Evolutionary conservation across 1,140 invertebrate genomes (phyloP), one percentile per base, ranked within the genome.

Genomic region (Spodoptera litura): DNA sequence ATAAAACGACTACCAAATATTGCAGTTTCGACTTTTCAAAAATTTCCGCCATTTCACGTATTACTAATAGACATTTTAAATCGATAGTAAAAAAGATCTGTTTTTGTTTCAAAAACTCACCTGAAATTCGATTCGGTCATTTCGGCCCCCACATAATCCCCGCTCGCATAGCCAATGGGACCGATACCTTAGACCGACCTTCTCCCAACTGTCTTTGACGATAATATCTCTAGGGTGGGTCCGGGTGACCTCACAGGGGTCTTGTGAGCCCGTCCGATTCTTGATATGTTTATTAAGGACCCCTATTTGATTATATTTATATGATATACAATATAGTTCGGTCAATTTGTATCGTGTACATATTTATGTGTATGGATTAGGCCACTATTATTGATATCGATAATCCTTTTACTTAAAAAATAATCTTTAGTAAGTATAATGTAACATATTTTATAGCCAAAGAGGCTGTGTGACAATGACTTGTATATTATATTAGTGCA

Each of bases 201-300:
- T 56, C 61, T 53, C 27, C 61, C 61, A 52, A 64, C 74, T 77
- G 74, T 77, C 74, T 77, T 66, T 77, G 61, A 77, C 80, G 78
- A 82, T 85, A 83, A 81, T 77, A 61, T 77, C 74, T 55, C 12
- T 11, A n/a, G 49, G 73, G 62, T 25, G 44, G 72, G 72, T 10
- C 44, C 35, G 72, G 70, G 27, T 27, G 59, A 62, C 72, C 59
- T 35, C 72, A 75, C 72, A 15, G 61, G 58, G 56, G 83, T 68
- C 80, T 78, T 78, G 70, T 59, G 64, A 59, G 74, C 78, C 58
- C 70, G 70, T 78, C 71, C 76, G 75, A 80, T 80, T 79, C 81
- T 77, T 83, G 86, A 85, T 87, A 78, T 87, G 86, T 87, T 85
- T 84, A 84, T 87, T 87, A 84, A 81, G 78, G 81, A 66, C 58